Percentiles rank a stretch among this genome's conserved stretches.
These are phyloP conservation scores for Pachymerium ferrugineum DNA, from an alignment of 2,888 invertebrate species.

Conservation along the genomic window DNA sequence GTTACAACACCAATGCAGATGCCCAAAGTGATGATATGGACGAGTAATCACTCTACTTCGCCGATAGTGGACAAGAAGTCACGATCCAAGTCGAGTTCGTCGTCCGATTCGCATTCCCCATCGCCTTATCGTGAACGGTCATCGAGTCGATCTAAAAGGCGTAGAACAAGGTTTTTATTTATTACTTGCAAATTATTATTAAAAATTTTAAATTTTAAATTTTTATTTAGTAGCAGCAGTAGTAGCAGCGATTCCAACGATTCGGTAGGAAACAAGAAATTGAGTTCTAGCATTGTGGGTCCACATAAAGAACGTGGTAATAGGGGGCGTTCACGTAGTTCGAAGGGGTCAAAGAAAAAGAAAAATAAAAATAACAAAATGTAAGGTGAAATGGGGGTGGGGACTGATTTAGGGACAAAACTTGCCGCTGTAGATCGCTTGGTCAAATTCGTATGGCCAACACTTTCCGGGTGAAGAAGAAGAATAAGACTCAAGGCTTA, in stretches of 20 bases:
- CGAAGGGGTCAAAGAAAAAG: conserved; percentile 46
- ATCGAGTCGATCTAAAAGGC: background rate
- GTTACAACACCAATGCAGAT: background rate
- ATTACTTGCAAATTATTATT: background rate
- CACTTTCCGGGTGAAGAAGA: too few relatives aligned
- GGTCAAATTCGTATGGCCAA: too few relatives aligned
- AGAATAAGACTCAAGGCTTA: too few relatives aligned
- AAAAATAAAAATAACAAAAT: conserved; percentile 39
- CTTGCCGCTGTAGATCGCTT: too few relatives aligned
- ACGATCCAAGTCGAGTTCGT: conserved; percentile 43
- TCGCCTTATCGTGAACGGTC: conserved; percentile 29
- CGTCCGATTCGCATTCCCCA: conserved; percentile 35
- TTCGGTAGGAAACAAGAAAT: conserved; percentile 32
- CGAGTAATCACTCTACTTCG: background rate
- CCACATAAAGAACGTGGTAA: conserved; percentile 31
- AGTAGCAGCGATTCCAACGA: conserved; percentile 32
- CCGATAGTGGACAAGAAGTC: conserved; percentile 41
- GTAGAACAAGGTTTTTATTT: background rate
- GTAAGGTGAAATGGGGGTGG: background rate
- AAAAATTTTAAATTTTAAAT: background rate
- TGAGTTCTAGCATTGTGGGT: conserved; percentile 38
- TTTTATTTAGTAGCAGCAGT: background rate
- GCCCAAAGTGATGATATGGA: background rate
- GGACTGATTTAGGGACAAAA: too few relatives aligned
- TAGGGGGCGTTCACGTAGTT: background rate